Conservation (phyloP, 2,888 invertebrate genomes). For the Melangyna quadrimaculata region DNA sequence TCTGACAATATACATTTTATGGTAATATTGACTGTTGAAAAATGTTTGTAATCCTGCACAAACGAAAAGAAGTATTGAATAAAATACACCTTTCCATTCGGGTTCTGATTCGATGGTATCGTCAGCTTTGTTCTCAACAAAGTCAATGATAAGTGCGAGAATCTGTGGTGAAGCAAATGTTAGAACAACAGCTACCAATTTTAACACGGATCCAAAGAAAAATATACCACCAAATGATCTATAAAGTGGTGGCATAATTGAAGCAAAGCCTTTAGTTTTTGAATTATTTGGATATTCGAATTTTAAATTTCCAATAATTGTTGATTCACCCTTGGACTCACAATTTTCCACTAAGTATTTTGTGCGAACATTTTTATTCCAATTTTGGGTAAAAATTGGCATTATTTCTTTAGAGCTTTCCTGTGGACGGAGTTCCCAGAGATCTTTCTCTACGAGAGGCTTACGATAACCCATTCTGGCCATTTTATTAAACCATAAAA, state of each 20-base stretch:
- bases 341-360: conserved; percentile 74
- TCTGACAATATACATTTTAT: conserved; percentile 94
- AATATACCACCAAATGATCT: conserved; percentile 94
- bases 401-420: conserved; percentile 91
- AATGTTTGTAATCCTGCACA: conserved; percentile 91
- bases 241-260: conserved; percentile 91
- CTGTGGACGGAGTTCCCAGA: conserved; percentile 94
- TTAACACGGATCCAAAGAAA: conserved; percentile 91
- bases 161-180: conserved; percentile 95
- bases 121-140: conserved; percentile 82
- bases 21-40: conserved; percentile 94
- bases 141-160: conserved; percentile 88
- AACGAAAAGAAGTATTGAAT: conserved; percentile 88
- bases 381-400: conserved; percentile 91
- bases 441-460: conserved; percentile 89
- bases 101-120: conserved; percentile 82
- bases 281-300: conserved; percentile 86
- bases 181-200: conserved; percentile 91
- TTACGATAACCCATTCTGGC: conserved; percentile 92
- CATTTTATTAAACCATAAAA: conserved; percentile 94
- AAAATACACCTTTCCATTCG: conserved; percentile 93
- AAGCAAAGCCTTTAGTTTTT: conserved; percentile 86
- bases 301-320: conserved; percentile 85
- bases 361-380: conserved; percentile 87
- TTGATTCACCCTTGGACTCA: conserved; percentile 79